A percentile compares a stretch with the other conserved stretches of the same genome.
These are phyloP conservation scores for Callopanchax toddi DNA, from an alignment of 2,113 vertebrate species.

Conservation along the genomic window DNA sequence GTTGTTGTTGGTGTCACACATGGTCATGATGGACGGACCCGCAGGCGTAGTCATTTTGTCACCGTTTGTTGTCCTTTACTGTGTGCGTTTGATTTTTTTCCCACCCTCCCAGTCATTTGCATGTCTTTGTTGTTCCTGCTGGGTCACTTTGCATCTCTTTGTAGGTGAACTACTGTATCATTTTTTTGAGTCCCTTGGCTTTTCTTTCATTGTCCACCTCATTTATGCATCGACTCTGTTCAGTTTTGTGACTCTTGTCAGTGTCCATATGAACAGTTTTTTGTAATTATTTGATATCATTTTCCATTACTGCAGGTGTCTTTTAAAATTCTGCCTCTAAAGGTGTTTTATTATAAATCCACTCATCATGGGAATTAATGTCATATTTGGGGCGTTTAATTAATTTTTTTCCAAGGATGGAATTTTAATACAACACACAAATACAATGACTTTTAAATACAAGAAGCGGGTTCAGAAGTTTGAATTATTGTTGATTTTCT, in stretches of 20 bases:
- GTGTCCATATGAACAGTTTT: neutral
- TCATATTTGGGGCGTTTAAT: no score
- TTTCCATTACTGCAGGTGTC: neutral
- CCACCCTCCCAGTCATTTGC: no score
- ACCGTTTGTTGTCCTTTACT: neutral
- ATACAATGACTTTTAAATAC: no score
- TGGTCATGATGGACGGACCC: neutral
- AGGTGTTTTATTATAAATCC: no score
- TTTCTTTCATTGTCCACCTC: neutral
- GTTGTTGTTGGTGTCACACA: neutral
- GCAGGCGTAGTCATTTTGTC: neutral
- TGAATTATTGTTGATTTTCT: no score
- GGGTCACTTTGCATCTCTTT: neutral
- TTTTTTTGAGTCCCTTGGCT: neutral
- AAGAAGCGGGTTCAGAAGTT: no score
- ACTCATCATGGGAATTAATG: no score
- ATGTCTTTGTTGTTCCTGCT: no score
- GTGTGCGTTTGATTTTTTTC: neutral
- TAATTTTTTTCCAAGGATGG: no score
- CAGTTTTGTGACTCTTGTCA: neutral
- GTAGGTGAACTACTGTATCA: neutral
- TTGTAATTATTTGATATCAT: neutral
- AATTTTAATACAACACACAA: no score
- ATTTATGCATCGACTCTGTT: neutral
- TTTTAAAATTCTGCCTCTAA: no score